phyloP scores from a whole-genome alignment of 1,140 invertebrate genomes.

The Anthonomus grandis region DNA sequence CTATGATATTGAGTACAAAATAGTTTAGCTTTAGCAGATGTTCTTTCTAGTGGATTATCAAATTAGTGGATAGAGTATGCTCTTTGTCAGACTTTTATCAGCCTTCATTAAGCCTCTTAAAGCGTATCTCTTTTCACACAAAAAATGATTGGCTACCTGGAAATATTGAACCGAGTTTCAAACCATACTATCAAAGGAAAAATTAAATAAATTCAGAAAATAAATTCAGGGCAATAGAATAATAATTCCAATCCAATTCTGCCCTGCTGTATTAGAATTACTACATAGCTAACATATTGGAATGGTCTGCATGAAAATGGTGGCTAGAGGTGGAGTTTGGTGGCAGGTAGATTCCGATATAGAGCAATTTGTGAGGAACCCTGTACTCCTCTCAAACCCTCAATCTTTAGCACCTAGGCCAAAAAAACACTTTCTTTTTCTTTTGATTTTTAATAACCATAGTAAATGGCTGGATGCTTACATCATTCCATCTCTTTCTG shows the following conservation, averaged over 20 bases:
- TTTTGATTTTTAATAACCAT: background rate
- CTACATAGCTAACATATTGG: background rate
- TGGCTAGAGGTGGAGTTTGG: background rate
- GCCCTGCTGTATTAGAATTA: background rate
- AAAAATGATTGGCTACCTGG: too few species aligned
- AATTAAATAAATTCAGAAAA: background rate
- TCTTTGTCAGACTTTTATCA: too few species aligned
- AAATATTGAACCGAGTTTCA: background rate
- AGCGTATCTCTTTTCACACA: too few species aligned
- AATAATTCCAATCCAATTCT: background rate
- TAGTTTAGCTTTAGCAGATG: background rate
- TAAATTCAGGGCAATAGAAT: background rate
- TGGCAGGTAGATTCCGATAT: background rate
- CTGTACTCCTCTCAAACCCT: background rate
- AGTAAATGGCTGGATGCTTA: too few species aligned
- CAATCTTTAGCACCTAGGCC: background rate
- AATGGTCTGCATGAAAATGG: background rate
- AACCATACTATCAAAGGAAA: background rate
- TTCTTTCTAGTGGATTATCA: background rate
- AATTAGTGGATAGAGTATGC: too few species aligned
- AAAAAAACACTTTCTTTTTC: background rate
- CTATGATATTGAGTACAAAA: background rate
- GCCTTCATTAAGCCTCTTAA: too few species aligned
- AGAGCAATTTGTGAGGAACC: background rate
- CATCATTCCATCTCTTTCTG: background rate